These are phyloP conservation scores for Alviniconcha strummeri DNA, from an alignment of 2,888 invertebrate species.

Conservation along the genomic window DNA sequence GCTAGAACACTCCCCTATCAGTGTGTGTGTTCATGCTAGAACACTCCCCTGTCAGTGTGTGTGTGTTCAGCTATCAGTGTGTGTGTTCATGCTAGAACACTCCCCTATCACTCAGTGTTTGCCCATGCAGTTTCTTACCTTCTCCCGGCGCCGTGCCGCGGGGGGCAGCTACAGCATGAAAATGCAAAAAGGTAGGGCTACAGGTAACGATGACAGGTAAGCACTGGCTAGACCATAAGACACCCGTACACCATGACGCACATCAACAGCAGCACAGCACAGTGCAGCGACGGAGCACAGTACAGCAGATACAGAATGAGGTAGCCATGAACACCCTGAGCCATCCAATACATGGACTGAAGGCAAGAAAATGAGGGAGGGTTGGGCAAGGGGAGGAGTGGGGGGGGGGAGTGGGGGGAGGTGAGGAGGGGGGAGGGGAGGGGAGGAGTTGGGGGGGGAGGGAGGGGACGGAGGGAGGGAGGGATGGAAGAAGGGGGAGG, in stretches of 20 bases:
- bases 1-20: too few relatives aligned
- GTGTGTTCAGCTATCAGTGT: too few relatives aligned
- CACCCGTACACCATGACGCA: background rate
- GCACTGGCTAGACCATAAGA: constrained; percentile 8
- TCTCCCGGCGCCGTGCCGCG: constrained; percentile 55
- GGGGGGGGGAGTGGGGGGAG: background rate
- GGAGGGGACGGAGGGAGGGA: background rate
- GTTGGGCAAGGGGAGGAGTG: background rate
- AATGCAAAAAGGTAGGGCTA: background rate
- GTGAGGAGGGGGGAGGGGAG: background rate
- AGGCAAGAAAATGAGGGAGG: constrained; percentile 11
- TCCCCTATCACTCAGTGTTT: too few relatives aligned
- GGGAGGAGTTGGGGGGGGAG: background rate
- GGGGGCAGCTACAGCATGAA: constrained; percentile 50
- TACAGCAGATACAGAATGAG: too few relatives aligned
- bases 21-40: too few relatives aligned
- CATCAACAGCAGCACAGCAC: background rate
- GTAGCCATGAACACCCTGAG: background rate
- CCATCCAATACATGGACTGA: constrained; percentile 11
- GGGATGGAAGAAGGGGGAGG: background rate
- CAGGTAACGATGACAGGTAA: background rate
- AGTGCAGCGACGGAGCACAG: too few relatives aligned
- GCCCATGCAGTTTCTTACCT: constrained; percentile 46
- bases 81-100: too few relatives aligned
- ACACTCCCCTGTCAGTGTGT: too few relatives aligned